Evolutionary conservation across 2,888 invertebrate species (phyloP).

Genomic region (Andrena flavipes): DNA sequence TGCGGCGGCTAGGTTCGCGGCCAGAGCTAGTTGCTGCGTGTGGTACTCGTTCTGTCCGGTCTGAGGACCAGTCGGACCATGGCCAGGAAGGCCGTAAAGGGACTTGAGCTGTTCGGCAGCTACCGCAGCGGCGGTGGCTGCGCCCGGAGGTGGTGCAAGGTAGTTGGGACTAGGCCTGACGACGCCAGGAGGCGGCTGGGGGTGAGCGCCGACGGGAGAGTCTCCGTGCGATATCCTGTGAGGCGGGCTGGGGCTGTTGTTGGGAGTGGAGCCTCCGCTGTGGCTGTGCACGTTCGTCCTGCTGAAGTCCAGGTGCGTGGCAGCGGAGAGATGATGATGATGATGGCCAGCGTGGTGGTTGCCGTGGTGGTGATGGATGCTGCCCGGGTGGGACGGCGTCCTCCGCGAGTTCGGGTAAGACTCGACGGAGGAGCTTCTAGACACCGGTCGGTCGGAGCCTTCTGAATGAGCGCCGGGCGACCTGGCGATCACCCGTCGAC

Average conservation of each 20-base stretch:
- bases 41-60: constrained; percentile 87
- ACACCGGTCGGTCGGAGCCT: constrained; percentile 84
- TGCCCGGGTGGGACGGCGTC: constrained; percentile 69
- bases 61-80: constrained; percentile 86
- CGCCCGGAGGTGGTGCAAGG: constrained; percentile 82
- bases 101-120: constrained; percentile 84
- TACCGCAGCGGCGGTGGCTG: constrained; percentile 85
- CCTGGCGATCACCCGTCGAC: constrained; percentile 73
- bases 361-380: constrained; percentile 73
- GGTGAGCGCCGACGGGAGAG: constrained; percentile 84
- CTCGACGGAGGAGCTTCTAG: constrained; percentile 82
- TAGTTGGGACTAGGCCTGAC: constrained; percentile 86
- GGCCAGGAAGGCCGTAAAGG: constrained; percentile 81
- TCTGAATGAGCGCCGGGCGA: constrained; percentile 86
- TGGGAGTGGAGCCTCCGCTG: constrained; percentile 83
- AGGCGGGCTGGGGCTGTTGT: constrained; percentile 83
- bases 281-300: constrained; percentile 80
- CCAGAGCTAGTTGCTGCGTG: constrained; percentile 87
- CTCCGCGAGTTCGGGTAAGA: constrained; percentile 83
- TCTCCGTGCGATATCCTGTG: constrained; percentile 80
- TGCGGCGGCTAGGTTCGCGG: constrained; percentile 88
- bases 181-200: constrained; percentile 87
- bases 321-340: constrained; percentile 69
- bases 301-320: constrained; percentile 76
- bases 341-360: constrained; percentile 68